Evolutionary conservation across 2,113 vertebrate genomes (phyloP).

Genomic region (Actinemys pallida): DNA sequence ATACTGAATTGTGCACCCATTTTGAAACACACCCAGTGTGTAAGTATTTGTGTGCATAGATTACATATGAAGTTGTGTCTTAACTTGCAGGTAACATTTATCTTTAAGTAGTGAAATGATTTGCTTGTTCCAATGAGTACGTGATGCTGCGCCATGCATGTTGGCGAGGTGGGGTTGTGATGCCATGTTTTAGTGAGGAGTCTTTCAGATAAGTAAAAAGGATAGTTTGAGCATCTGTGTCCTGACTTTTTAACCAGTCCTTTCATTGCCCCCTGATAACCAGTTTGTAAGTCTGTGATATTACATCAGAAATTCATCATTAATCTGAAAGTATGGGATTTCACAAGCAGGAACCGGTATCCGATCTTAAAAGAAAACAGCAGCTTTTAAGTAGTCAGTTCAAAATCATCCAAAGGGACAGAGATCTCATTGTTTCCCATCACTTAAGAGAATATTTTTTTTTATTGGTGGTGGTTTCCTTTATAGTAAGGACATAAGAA

Average conservation of each 20-base stretch:
- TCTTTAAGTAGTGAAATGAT: not conserved
- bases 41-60: not conserved
- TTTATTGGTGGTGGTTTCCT: not conserved
- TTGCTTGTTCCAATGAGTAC: not conserved
- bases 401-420: not conserved
- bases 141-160: not conserved
- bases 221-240: not conserved
- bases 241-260: not conserved
- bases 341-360: not conserved
- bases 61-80: fast-evolving
- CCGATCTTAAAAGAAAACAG: not conserved
- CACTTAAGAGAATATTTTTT: not conserved
- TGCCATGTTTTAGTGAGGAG: not conserved
- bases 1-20: not conserved
- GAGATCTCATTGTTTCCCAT: not conserved
- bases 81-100: not conserved
- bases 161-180: not conserved
- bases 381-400: not conserved
- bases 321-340: not conserved
- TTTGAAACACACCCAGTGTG: not conserved
- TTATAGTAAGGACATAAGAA: not conserved
- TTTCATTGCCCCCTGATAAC: not conserved
- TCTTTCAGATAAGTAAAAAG: not conserved
- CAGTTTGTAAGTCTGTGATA: not conserved
- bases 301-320: not conserved